These are phyloP conservation scores for Dryococelus australis DNA, from an alignment of 2,888 invertebrate genomes.

Conservation along the genomic window DNA sequence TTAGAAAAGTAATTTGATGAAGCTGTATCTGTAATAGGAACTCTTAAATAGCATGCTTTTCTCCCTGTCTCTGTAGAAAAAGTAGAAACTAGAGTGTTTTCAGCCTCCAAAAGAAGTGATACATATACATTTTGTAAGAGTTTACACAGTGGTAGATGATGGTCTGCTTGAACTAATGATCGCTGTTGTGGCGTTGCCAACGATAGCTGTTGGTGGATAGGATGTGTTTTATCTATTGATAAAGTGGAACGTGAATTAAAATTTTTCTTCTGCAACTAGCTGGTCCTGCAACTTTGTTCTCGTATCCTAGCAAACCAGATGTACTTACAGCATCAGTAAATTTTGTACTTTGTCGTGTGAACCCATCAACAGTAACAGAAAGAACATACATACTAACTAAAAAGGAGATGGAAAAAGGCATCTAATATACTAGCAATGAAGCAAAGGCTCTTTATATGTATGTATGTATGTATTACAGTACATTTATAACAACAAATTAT, in stretches of 20 bases:
- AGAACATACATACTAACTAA: conserved; percentile 18
- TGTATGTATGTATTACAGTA: background rate
- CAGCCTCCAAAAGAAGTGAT: conserved; percentile 21
- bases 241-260: background rate
- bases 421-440: no score
- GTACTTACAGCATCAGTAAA: conserved; percentile 25
- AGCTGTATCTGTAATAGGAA: conserved; percentile 30
- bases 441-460: background rate
- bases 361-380: conserved; percentile 13
- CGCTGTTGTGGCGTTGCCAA: conserved; percentile 6
- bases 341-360: conserved; percentile 5
- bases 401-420: background rate
- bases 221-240: background rate
- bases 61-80: conserved; percentile 7
- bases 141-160: background rate
- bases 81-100: conserved; percentile 23
- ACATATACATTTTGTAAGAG: background rate
- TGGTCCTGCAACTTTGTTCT: background rate
- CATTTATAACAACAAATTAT: background rate
- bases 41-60: conserved; percentile 29
- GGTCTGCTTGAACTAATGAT: conserved; percentile 13
- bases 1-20: conserved; percentile 28
- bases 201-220: conserved; percentile 22
- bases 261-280: conserved; percentile 24
- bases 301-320: conserved; percentile 25